Conservation (phyloP, 2,113 vertebrate genomes). For the Chauna torquata region DNA sequence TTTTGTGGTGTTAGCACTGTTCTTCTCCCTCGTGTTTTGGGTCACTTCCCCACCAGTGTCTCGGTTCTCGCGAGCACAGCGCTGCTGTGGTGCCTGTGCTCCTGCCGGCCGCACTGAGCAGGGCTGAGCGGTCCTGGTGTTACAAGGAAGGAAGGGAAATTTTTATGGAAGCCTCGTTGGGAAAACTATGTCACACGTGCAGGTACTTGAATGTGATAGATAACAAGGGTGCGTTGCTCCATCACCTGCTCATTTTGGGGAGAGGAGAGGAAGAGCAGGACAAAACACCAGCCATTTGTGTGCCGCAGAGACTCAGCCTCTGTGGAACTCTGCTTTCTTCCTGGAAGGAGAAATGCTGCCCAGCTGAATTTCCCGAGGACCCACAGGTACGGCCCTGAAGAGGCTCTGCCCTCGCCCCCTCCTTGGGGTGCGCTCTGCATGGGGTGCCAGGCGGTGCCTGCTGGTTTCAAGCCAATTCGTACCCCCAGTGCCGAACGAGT, state of each 20-base stretch:
- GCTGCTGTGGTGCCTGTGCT: accelerated
- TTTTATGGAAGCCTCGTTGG: too few species aligned
- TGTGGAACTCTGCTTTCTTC: not conserved
- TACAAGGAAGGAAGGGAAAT: not conserved
- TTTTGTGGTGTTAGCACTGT: not conserved
- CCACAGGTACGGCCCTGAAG: accelerated
- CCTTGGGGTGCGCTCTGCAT: not conserved
- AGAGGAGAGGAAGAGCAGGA: not conserved
- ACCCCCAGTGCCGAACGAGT: too few species aligned
- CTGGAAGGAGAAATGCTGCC: not conserved
- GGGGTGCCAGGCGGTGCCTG: not conserved
- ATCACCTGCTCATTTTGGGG: not conserved
- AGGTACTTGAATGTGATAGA: not conserved
- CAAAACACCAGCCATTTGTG: not conserved
- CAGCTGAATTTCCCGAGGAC: not conserved
- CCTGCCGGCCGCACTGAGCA: not conserved
- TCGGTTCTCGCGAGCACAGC: accelerated
- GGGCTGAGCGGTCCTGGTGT: not conserved
- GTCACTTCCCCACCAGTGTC: not conserved
- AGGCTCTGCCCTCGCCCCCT: too few species aligned
- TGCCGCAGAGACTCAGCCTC: not conserved
- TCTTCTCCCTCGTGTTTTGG: not conserved
- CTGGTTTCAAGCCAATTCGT: not conserved
- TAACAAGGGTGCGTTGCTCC: not conserved
- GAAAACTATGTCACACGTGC: accelerated